Evolutionary conservation across 2,888 invertebrate genomes (phyloP), one percentile per base, ranked within the genome.

Genomic region (Aethes cnicana): DNA sequence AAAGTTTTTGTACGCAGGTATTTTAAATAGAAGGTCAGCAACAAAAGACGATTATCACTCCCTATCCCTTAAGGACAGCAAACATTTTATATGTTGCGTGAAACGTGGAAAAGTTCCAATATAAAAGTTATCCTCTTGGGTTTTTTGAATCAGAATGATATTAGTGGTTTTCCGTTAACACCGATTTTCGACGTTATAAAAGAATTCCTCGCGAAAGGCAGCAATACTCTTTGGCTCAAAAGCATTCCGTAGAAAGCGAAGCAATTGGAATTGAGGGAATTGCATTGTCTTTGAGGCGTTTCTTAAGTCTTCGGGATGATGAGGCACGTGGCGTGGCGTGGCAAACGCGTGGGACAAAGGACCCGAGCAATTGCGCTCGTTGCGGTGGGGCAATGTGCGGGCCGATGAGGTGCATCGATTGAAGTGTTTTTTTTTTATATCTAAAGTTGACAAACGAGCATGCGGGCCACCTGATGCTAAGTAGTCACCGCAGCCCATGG

Each of bases 11-110:
- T 52, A 32, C 39, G 39, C 52, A 46, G 37, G 46, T 52, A 52
- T 52, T 52, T 52, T 46, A 52, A 52, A 52, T 46, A 39, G 6
- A 46, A 46, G 52, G 52, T 52, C 44, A 44, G 44, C 46, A 39
- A 46, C 52, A 52, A 52, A 46, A 52, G 52, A 33, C 25, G 52
- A 52, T 52, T 50, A 50, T 50, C 43, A 44, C 43, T 37, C 30
- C 44, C 37, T 26, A 44, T 50, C 50, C 28, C 50, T 30, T 2
- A 43, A 50, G 37, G 36, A 36, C 30, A 37, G 23, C 36, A 44
- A 25, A 50, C 14, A n/a, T 43, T 43, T 14, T 37, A 17, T 30
- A 21, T 23, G 21, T 23, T 23, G 3, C 14, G 21, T 23, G 17
- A 35, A 35, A 14, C 11, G 16, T 35, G 12, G n/a, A 12, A 4